Conservation (phyloP, 2,797 vertebrate genomes). For the Coregonus ussuriensis region DNA sequence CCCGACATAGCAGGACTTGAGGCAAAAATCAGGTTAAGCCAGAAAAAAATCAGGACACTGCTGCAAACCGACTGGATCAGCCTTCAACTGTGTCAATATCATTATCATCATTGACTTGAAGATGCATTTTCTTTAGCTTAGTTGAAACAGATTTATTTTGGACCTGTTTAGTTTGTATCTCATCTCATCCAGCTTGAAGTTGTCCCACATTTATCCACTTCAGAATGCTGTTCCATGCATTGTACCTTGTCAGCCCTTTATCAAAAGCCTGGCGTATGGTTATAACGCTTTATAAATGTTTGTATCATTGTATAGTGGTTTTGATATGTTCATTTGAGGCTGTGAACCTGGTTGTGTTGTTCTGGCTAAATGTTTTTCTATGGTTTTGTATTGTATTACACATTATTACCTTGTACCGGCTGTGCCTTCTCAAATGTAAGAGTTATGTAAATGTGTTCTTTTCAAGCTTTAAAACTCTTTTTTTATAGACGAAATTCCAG, state of each 20-base stretch:
- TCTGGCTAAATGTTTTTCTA: constrained; percentile 50
- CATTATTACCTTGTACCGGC: constrained; percentile 85
- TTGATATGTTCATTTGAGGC: constrained; percentile 68
- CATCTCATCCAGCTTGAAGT: constrained; percentile 3
- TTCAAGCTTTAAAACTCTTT: constrained; percentile 79
- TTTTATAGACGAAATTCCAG: constrained; percentile 76
- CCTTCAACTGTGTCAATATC: not conserved
- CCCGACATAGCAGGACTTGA: constrained; percentile 8
- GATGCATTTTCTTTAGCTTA: not conserved
- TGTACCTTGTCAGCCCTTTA: not conserved
- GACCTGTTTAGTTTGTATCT: constrained; percentile 31
- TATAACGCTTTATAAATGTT: constrained; percentile 32
- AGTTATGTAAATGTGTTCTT: constrained; percentile 88
- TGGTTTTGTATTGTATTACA: constrained; percentile 55
- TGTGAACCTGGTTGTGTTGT: constrained; percentile 79
- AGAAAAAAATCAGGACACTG: not conserved
- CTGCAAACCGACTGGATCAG: not conserved
- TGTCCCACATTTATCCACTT: not conserved
- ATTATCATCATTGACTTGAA: constrained; percentile 1
- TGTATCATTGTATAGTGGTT: constrained; percentile 43
- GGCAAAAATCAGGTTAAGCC: constrained; percentile 17
- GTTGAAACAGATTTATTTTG: constrained; percentile 36
- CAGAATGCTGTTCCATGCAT: constrained; percentile 6
- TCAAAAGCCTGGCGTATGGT: constrained; percentile 39
- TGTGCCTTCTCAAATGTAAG: constrained; percentile 91